A percentile compares a stretch with the other conserved stretches of the same genome.
phyloP scores from a whole-genome alignment of 2,113 vertebrate genomes.

The Macrotis lagotis region DNA sequence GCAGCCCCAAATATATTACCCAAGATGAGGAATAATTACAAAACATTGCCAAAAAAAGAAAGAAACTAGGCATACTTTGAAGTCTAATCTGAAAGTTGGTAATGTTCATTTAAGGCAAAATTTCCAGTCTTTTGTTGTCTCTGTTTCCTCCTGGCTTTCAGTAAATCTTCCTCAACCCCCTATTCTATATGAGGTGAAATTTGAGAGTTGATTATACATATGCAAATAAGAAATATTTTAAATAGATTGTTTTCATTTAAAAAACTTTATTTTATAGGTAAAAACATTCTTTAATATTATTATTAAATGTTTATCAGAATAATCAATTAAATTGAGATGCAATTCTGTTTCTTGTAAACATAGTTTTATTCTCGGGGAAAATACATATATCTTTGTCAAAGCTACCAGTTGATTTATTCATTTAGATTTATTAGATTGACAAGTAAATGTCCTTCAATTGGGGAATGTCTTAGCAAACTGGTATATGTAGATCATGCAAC shows the following conservation, averaged over 20 bases:
- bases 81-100: conserved; percentile 33
- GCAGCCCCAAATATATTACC: background rate
- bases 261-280: background rate
- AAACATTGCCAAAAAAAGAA: background rate
- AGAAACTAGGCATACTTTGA: background rate
- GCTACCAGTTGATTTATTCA: background rate
- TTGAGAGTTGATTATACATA: background rate
- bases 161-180: background rate
- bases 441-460: too few relatives aligned
- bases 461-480: too few relatives aligned
- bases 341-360: background rate
- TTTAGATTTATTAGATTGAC: background rate
- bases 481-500: too few relatives aligned
- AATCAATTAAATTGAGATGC: background rate
- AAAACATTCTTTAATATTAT: background rate
- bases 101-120: conserved; percentile 22
- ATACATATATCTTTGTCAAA: background rate
- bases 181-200: background rate
- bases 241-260: background rate
- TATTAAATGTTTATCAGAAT: background rate
- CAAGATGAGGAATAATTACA: background rate
- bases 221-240: background rate
- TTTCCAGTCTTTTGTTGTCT: background rate
- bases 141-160: background rate
- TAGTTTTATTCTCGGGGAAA: background rate